Evolutionary conservation across 2,888 invertebrate species (phyloP).

Genomic region (Pharmacophagus antenor): DNA sequence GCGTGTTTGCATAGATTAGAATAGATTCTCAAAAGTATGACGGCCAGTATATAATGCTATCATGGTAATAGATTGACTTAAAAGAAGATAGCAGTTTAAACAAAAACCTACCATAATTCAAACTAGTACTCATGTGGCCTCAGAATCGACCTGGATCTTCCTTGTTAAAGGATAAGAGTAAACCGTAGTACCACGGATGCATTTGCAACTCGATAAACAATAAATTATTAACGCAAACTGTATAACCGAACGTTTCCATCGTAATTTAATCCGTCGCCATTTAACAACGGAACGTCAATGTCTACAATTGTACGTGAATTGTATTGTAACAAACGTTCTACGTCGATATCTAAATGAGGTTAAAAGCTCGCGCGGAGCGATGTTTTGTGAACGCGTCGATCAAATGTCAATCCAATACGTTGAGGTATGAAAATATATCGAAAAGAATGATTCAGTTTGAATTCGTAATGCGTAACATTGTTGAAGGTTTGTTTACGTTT

Average conservation of each 20-base stretch:
- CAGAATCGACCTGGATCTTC: too few relatives aligned
- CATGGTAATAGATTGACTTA: too few relatives aligned
- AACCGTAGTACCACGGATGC: too few relatives aligned
- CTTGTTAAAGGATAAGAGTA: too few relatives aligned
- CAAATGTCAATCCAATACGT: slow-evolving; percentile 39
- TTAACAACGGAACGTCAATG: slow-evolving; percentile 53
- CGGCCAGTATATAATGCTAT: too few relatives aligned
- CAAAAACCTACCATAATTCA: too few relatives aligned
- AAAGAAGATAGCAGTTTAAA: too few relatives aligned
- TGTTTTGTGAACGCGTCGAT: slow-evolving; percentile 60
- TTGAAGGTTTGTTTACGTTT: too few relatives aligned
- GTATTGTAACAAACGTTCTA: slow-evolving; percentile 58
- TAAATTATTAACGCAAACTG: background rate
- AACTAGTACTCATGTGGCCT: too few relatives aligned
- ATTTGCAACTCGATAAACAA: too few relatives aligned
- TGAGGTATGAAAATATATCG: slow-evolving; percentile 25
- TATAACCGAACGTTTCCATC: background rate
- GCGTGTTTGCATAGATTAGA: too few relatives aligned
- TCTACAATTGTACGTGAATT: slow-evolving; percentile 46
- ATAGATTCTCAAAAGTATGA: too few relatives aligned
- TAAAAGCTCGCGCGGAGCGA: slow-evolving; percentile 65
- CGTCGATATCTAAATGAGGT: slow-evolving; percentile 57
- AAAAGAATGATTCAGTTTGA: slow-evolving; percentile 7
- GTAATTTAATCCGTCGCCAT: slow-evolving; percentile 38
- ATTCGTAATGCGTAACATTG: slow-evolving; percentile 18